Base-by-base conservation (phyloP, 30 jellyfish, hydroid and myxozoan species). In the Phacellophora camtschatica region DNA sequence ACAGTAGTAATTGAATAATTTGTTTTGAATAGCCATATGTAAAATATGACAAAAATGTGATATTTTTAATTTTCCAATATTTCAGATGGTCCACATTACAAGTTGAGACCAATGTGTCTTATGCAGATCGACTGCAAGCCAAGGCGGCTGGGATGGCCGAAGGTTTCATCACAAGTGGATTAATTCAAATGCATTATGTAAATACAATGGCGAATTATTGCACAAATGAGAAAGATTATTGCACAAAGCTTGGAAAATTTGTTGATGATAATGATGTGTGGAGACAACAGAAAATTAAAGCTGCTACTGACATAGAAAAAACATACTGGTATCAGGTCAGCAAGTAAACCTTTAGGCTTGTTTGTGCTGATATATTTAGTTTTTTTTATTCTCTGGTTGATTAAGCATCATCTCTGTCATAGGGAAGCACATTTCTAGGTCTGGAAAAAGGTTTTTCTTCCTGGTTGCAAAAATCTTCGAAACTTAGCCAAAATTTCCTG, bases 81-180 rank as follows among this genome's bases (percentile, higher is more conserved):
- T 78, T 16, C 39, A 92, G 98, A n/a, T 92, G 98, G 98, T 46
- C 96, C 4, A 27, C 71, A 13, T 41, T 92, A 62, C 66, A 85
- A 27, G 88, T 92, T 42, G 56, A 20, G 24, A 84, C 98, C 8
- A 92, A 92, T 92, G 96, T 66, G 35, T 29, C 87, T 11, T 78
- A 36, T 41, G 8, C 82, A 1, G 98, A 92, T 73, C 34, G 16
- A 8, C 81, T 61, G 76, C 98, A 92, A 55, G 98, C 98, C 16
- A 71, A 74, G 31, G 98, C 98, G 42, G 98, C 98, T n/a, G 98
- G 98, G 13, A 85, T 92, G 90, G 96, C 93, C 8, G 98, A 92
- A 48, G 98, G 98, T 6, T 92, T 45, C 71, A 71, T 92, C 68
- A 77, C 96, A 1, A 82, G 95, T 63, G 96, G 80, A n/a, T 82